Base-by-base conservation (phyloP, 2,888 invertebrate species). In the Amblyteles armatorius region DNA sequence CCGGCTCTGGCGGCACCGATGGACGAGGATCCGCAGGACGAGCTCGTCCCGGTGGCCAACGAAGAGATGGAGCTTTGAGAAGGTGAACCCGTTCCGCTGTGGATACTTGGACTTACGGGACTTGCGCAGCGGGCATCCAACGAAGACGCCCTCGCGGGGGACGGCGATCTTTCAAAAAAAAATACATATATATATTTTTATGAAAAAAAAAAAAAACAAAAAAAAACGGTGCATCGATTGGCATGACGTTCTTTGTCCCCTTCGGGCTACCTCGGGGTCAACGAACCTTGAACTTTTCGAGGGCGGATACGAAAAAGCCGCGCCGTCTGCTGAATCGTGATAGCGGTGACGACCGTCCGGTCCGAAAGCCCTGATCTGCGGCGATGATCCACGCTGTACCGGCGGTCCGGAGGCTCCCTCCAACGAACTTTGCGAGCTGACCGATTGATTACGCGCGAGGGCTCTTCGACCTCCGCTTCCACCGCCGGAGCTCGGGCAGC, bases 381-480 rank as follows among this genome's bases (percentile, higher is more conserved):
- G 97, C 0, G 97, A 97, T 0, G 97, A 97, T 7, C 97, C 97
- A 57, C 97, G 96, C 91, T 97, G 97, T 88, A 96, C 95, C 96
- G 94, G 82, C 19, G 78, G 52, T 16, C 80, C 89, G 0, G 92
- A 85, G 86, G 96, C 96, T 52, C 85, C 79, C 91, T 97, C 97
- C 86, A 97, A 94, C 92, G 97, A 97, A 94, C 97, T 97, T 93
- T 97, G 97, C 80, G 97, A 97, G 16, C 97, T 97, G 88, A 97
- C 96, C 44, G 97, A 97, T 40, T 97, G 97, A 0, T 97, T 97
- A 85, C 97, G 95, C 87, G 96, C 96, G 33, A 97, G 87, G 2
- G 87, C 83, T 73, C 87, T 82, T 63, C 69, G 50, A 50, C 19
- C 29, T 50, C 19, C 52, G 50, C 19, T 82, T 65, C 69, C 85